Evolutionary conservation across 2,888 invertebrate genomes (phyloP).

Genomic region (Pachliopta kotzebuea): DNA sequence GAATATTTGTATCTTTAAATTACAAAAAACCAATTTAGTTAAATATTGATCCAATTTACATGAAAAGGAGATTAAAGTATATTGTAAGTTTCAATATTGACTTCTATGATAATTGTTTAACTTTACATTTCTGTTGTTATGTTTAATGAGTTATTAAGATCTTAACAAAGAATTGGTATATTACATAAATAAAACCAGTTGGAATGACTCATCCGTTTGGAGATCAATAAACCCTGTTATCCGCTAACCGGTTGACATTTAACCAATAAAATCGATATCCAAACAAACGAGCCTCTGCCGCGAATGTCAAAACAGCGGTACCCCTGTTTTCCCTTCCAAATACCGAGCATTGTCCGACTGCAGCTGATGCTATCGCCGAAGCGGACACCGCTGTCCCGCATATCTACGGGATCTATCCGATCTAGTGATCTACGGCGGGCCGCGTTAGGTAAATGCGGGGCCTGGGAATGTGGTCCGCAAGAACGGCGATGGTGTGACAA

Average conservation of each 20-base stretch:
- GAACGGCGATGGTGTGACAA: no score
- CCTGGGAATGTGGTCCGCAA: slow-evolving; percentile 17
- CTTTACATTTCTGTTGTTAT: no score
- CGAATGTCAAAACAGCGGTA: slow-evolving; percentile 35
- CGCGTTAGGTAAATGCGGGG: slow-evolving; percentile 27
- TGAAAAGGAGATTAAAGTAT: no score
- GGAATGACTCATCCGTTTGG: neutral
- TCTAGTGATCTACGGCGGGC: slow-evolving; percentile 34
- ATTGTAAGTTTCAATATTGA: no score
- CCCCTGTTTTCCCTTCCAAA: slow-evolving; percentile 34
- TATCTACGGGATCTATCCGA: slow-evolving; percentile 33
- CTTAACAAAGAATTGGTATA: no score
- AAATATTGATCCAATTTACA: no score
- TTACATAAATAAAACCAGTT: no score
- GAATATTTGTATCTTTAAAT: no score
- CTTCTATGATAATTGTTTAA: no score
- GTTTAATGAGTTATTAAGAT: no score
- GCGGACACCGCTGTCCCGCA: slow-evolving; percentile 32
- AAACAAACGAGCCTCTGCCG: slow-evolving; percentile 22
- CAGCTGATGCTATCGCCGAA: slow-evolving; percentile 31
- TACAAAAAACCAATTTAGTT: no score
- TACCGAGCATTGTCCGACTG: slow-evolving; percentile 30
- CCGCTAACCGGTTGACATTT: slow-evolving; percentile 14
- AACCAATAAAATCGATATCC: slow-evolving; percentile 21
- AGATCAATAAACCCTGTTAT: slow-evolving; percentile 3